These are phyloP conservation scores for Catagonus wagneri DNA, from an alignment of 2,113 vertebrate species.

Conservation along the genomic window DNA sequence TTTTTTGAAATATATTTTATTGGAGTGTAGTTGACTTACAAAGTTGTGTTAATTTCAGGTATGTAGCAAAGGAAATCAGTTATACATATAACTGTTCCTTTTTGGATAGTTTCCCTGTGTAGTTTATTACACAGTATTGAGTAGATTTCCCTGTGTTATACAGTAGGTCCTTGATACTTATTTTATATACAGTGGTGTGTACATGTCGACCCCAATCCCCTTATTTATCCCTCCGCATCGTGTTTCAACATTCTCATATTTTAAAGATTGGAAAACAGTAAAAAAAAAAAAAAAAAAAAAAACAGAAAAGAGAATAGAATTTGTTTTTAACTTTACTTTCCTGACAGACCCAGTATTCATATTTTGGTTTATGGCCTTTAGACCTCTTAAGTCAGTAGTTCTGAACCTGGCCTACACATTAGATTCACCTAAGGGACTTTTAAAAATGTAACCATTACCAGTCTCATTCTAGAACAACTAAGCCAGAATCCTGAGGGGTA, in stretches of 20 bases:
- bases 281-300: constrained; percentile 23
- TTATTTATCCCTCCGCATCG: too few species aligned
- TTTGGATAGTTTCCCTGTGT: too few species aligned
- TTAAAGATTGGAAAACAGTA: constrained; percentile 22
- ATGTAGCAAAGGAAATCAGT: too few species aligned
- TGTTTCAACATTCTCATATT: constrained; percentile 31
- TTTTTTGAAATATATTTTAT: too few species aligned
- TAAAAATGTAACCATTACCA: neutral
- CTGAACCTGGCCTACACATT: neutral
- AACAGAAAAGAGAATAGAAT: constrained; percentile 38
- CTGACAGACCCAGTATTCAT: neutral
- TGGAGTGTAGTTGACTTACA: too few species aligned
- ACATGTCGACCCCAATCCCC: too few species aligned
- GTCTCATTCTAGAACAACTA: neutral
- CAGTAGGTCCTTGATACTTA: too few species aligned
- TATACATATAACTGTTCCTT: too few species aligned
- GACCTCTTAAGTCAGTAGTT: constrained; percentile 16
- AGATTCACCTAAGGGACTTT: constrained; percentile 14
- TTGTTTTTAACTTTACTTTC: neutral
- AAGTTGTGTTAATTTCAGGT: too few species aligned
- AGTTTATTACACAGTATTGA: too few species aligned
- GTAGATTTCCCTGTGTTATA: too few species aligned
- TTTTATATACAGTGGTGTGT: too few species aligned
- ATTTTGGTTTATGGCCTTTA: neutral
- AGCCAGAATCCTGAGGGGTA: neutral